Conservation (phyloP, 1,140 invertebrate genomes). For the Trinorchestia longiramus region DNA sequence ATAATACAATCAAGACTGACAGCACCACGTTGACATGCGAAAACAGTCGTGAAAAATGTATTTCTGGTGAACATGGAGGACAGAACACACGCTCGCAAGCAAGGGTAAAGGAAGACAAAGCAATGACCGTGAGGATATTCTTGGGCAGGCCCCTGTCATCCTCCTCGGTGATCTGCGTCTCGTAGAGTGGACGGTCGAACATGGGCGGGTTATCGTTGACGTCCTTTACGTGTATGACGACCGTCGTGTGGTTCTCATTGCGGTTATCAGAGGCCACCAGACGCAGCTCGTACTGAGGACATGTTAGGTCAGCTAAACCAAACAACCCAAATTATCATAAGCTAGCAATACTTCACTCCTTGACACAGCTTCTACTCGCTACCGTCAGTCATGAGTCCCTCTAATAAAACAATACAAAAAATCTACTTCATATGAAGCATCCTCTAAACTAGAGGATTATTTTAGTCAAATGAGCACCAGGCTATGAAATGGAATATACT, state of each 20-base stretch:
- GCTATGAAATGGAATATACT: too few species aligned
- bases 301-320: conserved; percentile 1
- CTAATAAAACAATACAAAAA: background rate
- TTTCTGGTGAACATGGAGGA: background rate
- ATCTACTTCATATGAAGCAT: too few species aligned
- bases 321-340: background rate
- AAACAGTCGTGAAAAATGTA: background rate
- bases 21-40: background rate
- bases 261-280: conserved; percentile 94
- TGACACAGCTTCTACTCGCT: background rate
- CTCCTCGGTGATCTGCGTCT: conserved; percentile 95
- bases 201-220: conserved; percentile 90
- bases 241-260: conserved; percentile 95
- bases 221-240: conserved; percentile 95
- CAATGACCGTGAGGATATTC: conserved; percentile 87
- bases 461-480: too few species aligned
- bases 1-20: background rate
- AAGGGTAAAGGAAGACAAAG: conserved; percentile 51
- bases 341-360: background rate
- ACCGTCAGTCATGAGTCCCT: background rate
- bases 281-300: conserved; percentile 86
- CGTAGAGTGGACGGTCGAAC: conserved; percentile 92
- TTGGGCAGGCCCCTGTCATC: conserved; percentile 94
- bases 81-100: conserved; percentile 4
- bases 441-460: too few species aligned